Base-by-base conservation (phyloP, 1,140 invertebrate genomes). In the Lamellibrachia luymesi region DNA sequence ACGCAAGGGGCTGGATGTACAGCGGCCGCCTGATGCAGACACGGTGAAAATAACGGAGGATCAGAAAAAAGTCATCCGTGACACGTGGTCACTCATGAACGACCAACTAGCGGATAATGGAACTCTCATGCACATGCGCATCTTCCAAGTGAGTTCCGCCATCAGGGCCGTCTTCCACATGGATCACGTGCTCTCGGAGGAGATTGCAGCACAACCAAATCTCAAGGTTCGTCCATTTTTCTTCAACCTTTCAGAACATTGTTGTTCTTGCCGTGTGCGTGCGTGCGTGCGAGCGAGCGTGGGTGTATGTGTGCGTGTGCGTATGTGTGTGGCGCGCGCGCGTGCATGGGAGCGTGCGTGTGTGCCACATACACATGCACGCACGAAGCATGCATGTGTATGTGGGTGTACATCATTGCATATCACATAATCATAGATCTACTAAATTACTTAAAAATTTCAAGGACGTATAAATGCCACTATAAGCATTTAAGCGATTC, bases 61-160 rank as follows among this genome's bases (percentile, higher is more conserved):
- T 1, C 91, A 91, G 49, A 91, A 91, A n/a, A 2, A 13, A 17
- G 51, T 51, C 91, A 91, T 91, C 25, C 91, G 6, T 50, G 91
- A 92, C 92, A 92, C 92, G 38, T 92, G 92, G 92, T 2, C 8
- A 13, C 92, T 64, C 8, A 56, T 92, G 50, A 38, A 13, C 13
- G 50, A 17, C 92, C 38, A 50, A n/a, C 92, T 92, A 13, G 38
- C 50, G 38, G 92, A 92, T 2, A 51, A 1, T 52, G 92, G 92
- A 4, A 92, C 52, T 22, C 6, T 51, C 92, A 56, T 92, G 49
- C 51, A 51, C 51, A 13, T 51, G 50, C 49, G 51, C 49, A 92
- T 92, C 7, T 92, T 92, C 92, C 50, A 92, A 64, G 92, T 92
- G 92, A 92, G 56, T 52, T 17, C 56, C 0, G 51, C 22, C 17